Conservation (phyloP, 2,888 invertebrate species). For the Drosophila nigricruria region DNA sequence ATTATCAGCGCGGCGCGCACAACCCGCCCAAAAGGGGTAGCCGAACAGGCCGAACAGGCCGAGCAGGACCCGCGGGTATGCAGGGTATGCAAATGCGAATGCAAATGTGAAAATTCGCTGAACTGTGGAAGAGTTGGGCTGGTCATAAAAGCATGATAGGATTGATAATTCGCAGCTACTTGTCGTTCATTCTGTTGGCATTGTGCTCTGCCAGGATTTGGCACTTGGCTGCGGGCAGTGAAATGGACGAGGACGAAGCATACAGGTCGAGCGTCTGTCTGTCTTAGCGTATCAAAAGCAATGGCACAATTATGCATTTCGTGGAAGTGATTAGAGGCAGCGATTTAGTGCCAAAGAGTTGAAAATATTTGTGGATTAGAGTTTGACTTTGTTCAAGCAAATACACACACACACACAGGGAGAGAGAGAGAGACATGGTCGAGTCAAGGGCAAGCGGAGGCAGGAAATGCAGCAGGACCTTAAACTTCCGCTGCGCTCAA, state of each 20-base stretch:
- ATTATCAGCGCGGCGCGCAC: slow-evolving; percentile 62
- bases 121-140: slow-evolving; percentile 41
- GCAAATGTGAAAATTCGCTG: slow-evolving; percentile 25
- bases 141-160: slow-evolving; percentile 80
- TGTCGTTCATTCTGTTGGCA: slow-evolving; percentile 71
- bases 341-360: slow-evolving; percentile 74
- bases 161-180: slow-evolving; percentile 81
- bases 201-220: slow-evolving; percentile 63
- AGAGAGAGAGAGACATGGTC: not conserved
- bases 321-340: slow-evolving; percentile 69
- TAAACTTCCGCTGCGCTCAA: slow-evolving; percentile 63
- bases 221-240: slow-evolving; percentile 73
- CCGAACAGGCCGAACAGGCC: not conserved
- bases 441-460: slow-evolving; percentile 38
- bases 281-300: slow-evolving; percentile 48
- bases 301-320: slow-evolving; percentile 75
- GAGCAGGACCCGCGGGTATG: not conserved
- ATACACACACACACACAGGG: not conserved
- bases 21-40: slow-evolving; percentile 49
- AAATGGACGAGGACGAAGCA: not conserved
- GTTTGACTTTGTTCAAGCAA: slow-evolving; percentile 32
- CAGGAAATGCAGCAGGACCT: slow-evolving; percentile 62
- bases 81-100: slow-evolving; percentile 18
- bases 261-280: not conserved
- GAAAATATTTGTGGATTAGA: slow-evolving; percentile 75